Conservation (phyloP, 1,140 invertebrate genomes). For the Heliconius nattereri region DNA sequence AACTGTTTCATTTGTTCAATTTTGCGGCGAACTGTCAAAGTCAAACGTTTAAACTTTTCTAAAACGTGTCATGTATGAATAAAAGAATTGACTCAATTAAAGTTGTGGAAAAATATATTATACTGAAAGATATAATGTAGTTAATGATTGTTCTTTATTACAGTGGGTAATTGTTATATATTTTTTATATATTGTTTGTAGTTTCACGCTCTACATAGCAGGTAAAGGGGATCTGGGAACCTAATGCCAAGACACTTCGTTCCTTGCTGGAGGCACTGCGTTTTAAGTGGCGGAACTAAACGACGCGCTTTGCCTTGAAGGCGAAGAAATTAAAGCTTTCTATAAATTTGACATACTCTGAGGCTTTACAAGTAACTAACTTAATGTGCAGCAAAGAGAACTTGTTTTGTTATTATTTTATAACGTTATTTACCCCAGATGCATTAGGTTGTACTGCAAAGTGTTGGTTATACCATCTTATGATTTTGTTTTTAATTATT, state of each 20-base stretch:
- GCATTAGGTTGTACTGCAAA: neutral
- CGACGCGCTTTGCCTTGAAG: no score
- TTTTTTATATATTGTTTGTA: no score
- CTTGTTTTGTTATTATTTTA: conserved; percentile 4
- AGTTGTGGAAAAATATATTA: no score
- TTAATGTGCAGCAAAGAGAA: neutral
- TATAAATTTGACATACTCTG: neutral
- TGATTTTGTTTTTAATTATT: no score
- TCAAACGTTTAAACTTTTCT: conserved; percentile 22
- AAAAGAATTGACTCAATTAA: neutral
- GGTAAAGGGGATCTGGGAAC: no score
- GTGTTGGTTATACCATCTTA: neutral
- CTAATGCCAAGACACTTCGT: no score
- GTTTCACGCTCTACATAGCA: no score
- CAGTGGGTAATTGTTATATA: no score
- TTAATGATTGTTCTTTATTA: no score
- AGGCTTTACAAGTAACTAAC: neutral
- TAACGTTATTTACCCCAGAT: neutral
- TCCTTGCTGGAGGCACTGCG: no score
- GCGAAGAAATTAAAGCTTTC: neutral
- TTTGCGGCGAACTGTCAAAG: conserved; percentile 44
- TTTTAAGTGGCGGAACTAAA: no score
- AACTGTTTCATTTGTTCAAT: conserved; percentile 61
- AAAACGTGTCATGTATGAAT: conserved; percentile 19
- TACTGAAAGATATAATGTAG: no score